Base-by-base conservation (phyloP, 2,888 invertebrate genomes). In the Marasmarcha lunaedactyla region DNA sequence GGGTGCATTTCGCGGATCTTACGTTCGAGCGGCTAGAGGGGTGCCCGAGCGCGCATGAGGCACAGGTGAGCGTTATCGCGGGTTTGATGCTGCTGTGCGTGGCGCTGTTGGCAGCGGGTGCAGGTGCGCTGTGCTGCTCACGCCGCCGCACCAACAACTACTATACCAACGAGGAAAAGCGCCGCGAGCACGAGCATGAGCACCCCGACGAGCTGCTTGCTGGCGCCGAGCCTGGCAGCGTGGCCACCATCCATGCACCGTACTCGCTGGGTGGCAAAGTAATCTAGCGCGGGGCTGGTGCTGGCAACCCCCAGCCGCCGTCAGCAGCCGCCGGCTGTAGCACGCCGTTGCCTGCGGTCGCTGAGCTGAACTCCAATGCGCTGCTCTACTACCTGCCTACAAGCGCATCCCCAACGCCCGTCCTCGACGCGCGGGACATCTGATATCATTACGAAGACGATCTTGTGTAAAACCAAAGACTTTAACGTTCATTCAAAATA, bases 91-190 rank as follows among this genome's bases (percentile, higher is more conserved):
- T 84, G 38, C 46, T 83, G 11, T 62, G 71, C 13, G 65, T 78
- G 10, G 71, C 78, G 0, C 61, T 79, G 26, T 43, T 81, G 15
- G 71, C 88, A 1, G 88, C 87, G 0, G 83, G 86, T 27, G 79
- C 88, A 1, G 84, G 84, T 0, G 87, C 87, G 1, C 72, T 90
- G 38, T 86, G 87, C 52, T 91, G 90, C 53, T 88, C 90, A 51
- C 85, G 89, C 34, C 88, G 88, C 42, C 86, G 89, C 47, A 89
- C 90, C 2, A 89, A 90, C 2, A 87, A 88, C 36, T 93, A 93
- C 69, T 93, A 93, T 63, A 93, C 93, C 7, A 88, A 92, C 59
- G 93, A 93, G 66, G 92, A 91, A 60, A 89, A 89, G 47, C 60
- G 76, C 1, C 60, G 69, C 5, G 72, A 74, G 47, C 74, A 64